Evolutionary conservation across 2,797 vertebrate species (phyloP).

Genomic region (Macrochelys suwanniensis): DNA sequence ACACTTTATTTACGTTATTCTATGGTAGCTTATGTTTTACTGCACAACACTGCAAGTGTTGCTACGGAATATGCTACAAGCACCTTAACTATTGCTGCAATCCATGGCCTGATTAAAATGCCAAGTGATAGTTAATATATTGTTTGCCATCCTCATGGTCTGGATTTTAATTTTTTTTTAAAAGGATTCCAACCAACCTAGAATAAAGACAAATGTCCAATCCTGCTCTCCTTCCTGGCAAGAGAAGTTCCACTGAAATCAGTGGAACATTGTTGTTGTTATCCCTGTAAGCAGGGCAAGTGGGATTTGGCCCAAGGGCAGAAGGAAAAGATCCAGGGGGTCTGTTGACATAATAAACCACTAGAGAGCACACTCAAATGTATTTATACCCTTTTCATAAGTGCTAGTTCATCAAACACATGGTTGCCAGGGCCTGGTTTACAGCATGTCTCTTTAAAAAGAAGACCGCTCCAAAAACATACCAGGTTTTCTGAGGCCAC

Average conservation of each 20-base stretch:
- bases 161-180: background rate
- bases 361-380: constrained; percentile 74
- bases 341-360: constrained; percentile 70
- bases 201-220: background rate
- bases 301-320: background rate
- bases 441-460: constrained; percentile 33
- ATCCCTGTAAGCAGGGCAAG: background rate
- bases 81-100: background rate
- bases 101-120: background rate
- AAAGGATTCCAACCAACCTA: fast-evolving
- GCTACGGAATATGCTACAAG: background rate
- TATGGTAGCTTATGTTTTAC: background rate
- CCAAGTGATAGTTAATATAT: background rate
- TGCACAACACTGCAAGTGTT: background rate
- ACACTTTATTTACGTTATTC: background rate
- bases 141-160: background rate
- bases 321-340: constrained; percentile 58
- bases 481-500: constrained; percentile 69
- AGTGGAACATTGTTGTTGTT: background rate
- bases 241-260: background rate
- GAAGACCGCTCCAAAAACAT: constrained; percentile 65
- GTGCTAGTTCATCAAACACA: constrained; percentile 59
- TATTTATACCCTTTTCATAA: constrained; percentile 68
- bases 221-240: background rate
- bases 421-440: constrained; percentile 69